Percentiles rank a stretch among this genome's conserved stretches.
phyloP scores from a whole-genome alignment of 2,113 vertebrate genomes.

The Chrysemys picta region DNA sequence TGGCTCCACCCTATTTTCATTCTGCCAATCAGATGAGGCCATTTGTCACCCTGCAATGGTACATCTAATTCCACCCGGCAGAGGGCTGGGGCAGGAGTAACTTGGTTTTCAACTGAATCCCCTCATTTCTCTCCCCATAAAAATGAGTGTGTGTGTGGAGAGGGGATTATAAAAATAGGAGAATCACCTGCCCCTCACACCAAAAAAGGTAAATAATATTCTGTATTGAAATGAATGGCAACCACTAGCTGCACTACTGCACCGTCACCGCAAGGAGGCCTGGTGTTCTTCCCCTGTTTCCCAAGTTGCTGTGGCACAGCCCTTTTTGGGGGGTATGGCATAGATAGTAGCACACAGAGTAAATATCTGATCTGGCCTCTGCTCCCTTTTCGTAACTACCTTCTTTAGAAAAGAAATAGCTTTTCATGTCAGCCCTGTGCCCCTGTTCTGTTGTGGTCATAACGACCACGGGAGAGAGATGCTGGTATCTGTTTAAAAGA shows the following conservation, averaged over 20 bases:
- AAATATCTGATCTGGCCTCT: neutral
- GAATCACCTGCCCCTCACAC: neutral
- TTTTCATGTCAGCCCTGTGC: neutral
- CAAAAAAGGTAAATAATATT: neutral
- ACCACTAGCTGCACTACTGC: neutral
- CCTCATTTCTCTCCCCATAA: neutral
- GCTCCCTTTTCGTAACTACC: neutral
- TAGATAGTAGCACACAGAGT: neutral
- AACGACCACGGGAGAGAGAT: neutral
- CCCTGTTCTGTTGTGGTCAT: neutral
- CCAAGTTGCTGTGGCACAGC: neutral
- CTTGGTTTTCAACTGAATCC: neutral
- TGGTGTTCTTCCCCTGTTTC: neutral
- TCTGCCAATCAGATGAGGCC: neutral
- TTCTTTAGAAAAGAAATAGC: neutral
- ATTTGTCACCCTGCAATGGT: neutral
- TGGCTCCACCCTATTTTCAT: neutral
- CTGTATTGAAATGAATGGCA: neutral
- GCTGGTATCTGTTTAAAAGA: neutral
- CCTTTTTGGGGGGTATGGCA: neutral
- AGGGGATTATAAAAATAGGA: neutral
- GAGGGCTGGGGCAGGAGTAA: neutral
- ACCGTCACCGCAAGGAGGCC: slow-evolving; percentile 31
- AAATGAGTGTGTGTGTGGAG: neutral
- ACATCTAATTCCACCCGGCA: too few species aligned